Percentiles rank a stretch among this genome's conserved stretches.
Conservation (phyloP, 2,113 vertebrate genomes). For the Pygoscelis antarcticus region DNA sequence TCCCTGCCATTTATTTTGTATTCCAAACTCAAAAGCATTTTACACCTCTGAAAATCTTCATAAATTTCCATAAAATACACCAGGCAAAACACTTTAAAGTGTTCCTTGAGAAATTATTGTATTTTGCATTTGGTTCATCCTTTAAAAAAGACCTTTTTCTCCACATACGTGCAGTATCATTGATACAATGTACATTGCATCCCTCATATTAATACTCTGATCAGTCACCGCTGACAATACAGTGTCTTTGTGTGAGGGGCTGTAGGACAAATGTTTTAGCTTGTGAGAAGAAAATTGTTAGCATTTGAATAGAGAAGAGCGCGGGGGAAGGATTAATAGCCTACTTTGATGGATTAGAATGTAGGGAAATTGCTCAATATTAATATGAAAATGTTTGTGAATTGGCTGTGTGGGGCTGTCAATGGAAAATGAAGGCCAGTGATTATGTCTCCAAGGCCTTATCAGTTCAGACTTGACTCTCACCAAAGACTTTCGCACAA, state of each 20-base stretch:
- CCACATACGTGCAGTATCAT: constrained; percentile 78
- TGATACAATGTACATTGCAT: constrained; percentile 85
- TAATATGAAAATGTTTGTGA: constrained; percentile 99
- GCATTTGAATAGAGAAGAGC: constrained; percentile 92
- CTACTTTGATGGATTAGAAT: constrained; percentile 99
- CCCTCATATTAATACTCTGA: constrained; percentile 88
- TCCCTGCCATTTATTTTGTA: not conserved
- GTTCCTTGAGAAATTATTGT: constrained; percentile 74
- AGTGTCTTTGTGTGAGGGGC: constrained; percentile 87
- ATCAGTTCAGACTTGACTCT: constrained; percentile 80
- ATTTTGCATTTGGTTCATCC: constrained; percentile 80
- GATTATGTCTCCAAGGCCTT: constrained; percentile 84
- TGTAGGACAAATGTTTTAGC: constrained; percentile 92
- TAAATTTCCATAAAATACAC: constrained; percentile 63
- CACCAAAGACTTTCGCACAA: constrained; percentile 81
- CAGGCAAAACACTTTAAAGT: not conserved
- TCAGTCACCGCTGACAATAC: constrained; percentile 94
- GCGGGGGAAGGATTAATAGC: constrained; percentile 89
- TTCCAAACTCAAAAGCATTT: not conserved
- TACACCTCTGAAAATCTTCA: constrained; percentile 30
- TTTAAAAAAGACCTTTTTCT: constrained; percentile 79
- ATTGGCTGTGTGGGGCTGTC: constrained; percentile 79
- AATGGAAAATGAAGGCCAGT: constrained; percentile 79
- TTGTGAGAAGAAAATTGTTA: constrained; percentile 87
- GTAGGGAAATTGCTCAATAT: constrained; percentile 98